These are phyloP conservation scores for Psettodes erumei DNA, from an alignment of 2,113 vertebrate species.

Conservation along the genomic window DNA sequence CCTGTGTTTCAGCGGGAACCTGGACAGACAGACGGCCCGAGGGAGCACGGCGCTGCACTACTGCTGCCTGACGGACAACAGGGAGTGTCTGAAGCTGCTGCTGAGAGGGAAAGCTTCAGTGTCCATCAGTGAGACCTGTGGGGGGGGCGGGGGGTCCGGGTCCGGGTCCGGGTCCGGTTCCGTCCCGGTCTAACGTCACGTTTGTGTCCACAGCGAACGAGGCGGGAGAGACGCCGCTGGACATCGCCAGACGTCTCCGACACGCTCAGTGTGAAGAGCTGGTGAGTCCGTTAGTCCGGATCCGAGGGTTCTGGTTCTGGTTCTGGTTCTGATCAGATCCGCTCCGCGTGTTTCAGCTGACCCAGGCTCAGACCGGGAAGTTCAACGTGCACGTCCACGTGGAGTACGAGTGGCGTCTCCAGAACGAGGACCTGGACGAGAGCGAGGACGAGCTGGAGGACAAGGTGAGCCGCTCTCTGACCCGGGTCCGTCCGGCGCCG, in stretches of 20 bases:
- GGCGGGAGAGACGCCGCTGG: conserved; percentile 91
- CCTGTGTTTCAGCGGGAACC: conserved; percentile 85
- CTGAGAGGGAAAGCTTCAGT: conserved; percentile 93
- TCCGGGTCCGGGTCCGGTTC: too few species aligned
- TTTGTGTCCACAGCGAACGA: conserved; percentile 87
- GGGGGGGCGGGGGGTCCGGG: too few species aligned
- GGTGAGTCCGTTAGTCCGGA: conserved; percentile 78
- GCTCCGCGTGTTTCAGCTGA: conserved; percentile 84
- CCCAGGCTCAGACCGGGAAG: conserved; percentile 91
- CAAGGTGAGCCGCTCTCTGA: conserved; percentile 80
- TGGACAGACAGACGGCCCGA: conserved; percentile 91
- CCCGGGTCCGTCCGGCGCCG: too few species aligned
- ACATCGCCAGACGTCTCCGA: conserved; percentile 90
- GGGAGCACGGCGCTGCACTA: conserved; percentile 96
- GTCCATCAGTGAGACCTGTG: conserved; percentile 89
- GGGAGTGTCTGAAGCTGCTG: conserved; percentile 96
- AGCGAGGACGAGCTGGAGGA: conserved; percentile 97
- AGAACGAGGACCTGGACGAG: conserved; percentile 94
- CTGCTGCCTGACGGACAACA: conserved; percentile 95
- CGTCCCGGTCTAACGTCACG: too few species aligned
- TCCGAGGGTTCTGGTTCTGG: neutral
- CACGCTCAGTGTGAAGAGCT: conserved; percentile 92
- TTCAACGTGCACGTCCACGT: conserved; percentile 97
- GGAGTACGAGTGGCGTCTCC: conserved; percentile 96
- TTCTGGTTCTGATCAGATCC: neutral